These are phyloP conservation scores for Heliothis peltigera DNA, from an alignment of 2,888 invertebrate genomes.

Conservation along the genomic window DNA sequence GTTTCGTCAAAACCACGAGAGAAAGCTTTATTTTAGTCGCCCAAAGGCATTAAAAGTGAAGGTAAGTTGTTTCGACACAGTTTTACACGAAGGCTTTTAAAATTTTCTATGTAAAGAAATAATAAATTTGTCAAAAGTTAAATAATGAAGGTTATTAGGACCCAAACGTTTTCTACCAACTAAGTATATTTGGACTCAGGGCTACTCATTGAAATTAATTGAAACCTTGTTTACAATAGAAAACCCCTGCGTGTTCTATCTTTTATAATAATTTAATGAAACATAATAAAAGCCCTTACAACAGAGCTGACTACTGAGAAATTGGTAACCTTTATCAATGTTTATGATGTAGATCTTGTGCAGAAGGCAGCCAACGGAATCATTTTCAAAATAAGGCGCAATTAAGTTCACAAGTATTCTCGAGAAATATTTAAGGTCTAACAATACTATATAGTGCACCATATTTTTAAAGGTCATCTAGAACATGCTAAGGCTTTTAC, in stretches of 20 bases:
- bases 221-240: slow-evolving; percentile 44
- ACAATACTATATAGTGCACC: too few species aligned
- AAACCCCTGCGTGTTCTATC: slow-evolving; percentile 54
- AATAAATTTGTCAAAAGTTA: slow-evolving; percentile 8
- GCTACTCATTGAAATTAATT: slow-evolving; percentile 38
- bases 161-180: slow-evolving; percentile 15
- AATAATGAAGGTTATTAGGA: slow-evolving; percentile 31
- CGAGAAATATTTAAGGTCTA: too few species aligned
- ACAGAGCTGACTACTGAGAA: slow-evolving; percentile 44
- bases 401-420: too few species aligned
- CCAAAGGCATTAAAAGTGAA: background rate
- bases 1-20: background rate
- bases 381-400: too few species aligned
- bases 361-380: too few species aligned
- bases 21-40: background rate
- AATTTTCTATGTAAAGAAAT: slow-evolving; percentile 25
- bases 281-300: slow-evolving; percentile 26
- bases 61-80: background rate
- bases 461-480: too few species aligned
- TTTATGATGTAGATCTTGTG: slow-evolving; percentile 4
- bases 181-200: slow-evolving; percentile 37
- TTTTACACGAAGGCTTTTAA: background rate
- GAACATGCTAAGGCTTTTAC: too few species aligned
- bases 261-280: slow-evolving; percentile 46
- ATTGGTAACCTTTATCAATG: slow-evolving; percentile 22